Conservation (phyloP, 2,888 invertebrate genomes). For the Plagiodera versicolora region DNA sequence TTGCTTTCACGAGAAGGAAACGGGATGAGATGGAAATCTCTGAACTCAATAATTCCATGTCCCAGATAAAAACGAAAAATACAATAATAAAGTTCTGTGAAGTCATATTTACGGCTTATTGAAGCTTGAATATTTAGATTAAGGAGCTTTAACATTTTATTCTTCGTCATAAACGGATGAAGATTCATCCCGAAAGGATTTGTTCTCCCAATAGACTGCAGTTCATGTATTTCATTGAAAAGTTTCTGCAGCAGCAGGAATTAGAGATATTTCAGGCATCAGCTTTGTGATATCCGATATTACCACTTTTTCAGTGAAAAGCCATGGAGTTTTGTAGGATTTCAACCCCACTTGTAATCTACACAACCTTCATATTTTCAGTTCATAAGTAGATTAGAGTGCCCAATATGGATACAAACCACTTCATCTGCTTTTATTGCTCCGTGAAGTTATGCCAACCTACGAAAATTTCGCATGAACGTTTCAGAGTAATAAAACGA, state of each 20-base stretch:
- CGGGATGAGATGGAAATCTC: conserved; percentile 21
- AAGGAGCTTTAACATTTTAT: conserved; percentile 28
- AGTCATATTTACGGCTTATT: conserved; percentile 33
- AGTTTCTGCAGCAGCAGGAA: background rate
- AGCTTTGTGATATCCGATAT: too few relatives aligned
- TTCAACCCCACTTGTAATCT: too few relatives aligned
- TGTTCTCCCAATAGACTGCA: background rate
- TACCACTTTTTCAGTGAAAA: too few relatives aligned
- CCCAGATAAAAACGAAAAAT: conserved; percentile 24
- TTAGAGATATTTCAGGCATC: background rate
- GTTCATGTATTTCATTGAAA: background rate
- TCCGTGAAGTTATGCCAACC: too few relatives aligned
- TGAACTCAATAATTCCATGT: conserved; percentile 21
- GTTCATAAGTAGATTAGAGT: too few relatives aligned
- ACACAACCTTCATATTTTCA: too few relatives aligned
- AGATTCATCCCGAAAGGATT: conserved; percentile 4
- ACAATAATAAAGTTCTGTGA: conserved; percentile 27
- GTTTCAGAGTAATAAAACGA: too few relatives aligned
- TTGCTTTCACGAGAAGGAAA: conserved; percentile 12
- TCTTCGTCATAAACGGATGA: conserved; percentile 11
- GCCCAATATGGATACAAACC: too few relatives aligned
- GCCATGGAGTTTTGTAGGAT: too few relatives aligned
- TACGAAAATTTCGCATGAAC: too few relatives aligned
- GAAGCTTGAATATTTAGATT: conserved; percentile 33
- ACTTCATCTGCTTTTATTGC: too few relatives aligned